Conservation (phyloP, 2,797 vertebrate genomes). For the Meriones psammophilus region DNA sequence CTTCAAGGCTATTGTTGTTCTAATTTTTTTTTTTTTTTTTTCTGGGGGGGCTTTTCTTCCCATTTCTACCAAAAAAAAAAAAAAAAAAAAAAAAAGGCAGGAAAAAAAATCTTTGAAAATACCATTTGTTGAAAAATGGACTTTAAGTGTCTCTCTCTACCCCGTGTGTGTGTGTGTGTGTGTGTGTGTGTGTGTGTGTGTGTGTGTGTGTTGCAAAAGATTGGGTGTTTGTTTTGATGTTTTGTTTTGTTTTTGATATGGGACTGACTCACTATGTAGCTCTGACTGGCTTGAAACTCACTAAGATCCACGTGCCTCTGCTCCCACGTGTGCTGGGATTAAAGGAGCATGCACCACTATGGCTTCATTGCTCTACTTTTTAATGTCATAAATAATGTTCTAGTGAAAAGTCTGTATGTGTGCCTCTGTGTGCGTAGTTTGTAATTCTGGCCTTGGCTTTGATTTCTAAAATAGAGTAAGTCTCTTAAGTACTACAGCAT, state of each 20-base stretch:
- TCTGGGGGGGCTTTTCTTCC: background rate
- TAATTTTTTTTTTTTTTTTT: background rate
- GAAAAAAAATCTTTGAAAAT: background rate
- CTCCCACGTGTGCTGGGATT: background rate
- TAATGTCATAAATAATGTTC: background rate
- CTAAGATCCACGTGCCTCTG: background rate
- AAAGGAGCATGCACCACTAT: background rate
- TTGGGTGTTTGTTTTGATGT: too few relatives aligned
- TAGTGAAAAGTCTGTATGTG: background rate
- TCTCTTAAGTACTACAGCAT: background rate
- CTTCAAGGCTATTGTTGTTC: background rate
- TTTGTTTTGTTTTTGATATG: too few relatives aligned
- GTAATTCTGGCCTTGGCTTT: background rate
- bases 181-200: background rate
- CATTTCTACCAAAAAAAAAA: conserved; percentile 5
- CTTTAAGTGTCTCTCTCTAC: background rate
- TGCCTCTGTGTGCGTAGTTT: background rate
- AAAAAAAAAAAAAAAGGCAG: conserved; percentile 6
- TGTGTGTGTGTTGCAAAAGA: background rate
- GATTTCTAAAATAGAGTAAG: background rate
- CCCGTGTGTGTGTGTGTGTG: background rate
- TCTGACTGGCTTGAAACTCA: background rate
- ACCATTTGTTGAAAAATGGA: conserved; percentile 4
- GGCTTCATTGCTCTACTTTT: background rate
- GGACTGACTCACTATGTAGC: background rate